Base-by-base conservation (phyloP, 1,140 invertebrate genomes). In the Drosophila yakuba region DNA sequence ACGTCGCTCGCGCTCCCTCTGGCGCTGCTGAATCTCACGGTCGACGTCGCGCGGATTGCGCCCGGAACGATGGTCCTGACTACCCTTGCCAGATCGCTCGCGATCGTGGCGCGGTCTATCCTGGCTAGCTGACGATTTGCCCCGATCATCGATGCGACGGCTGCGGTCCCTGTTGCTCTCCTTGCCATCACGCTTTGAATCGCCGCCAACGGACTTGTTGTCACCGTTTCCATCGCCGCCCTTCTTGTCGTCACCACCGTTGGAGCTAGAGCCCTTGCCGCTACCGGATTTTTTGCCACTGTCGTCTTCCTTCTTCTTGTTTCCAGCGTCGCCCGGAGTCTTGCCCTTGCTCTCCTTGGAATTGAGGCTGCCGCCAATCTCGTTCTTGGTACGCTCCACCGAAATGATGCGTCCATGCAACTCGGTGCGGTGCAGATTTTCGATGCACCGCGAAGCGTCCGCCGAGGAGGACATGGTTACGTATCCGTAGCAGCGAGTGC, bases 401-500 rank as follows among this genome's bases (percentile, higher is more conserved):
- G 96, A 97, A 85, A 99, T 98, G 92, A 98, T 97, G 66, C 97
- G 95, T 5, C 97, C 98, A 93, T 98, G 97, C 23, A 98, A 93
- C 93, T 99, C 94, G 39, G 97, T 98, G 59, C 96, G 95, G 92
- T 98, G 97, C 11, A 98, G 93, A 93, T 97, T 95, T 83, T 97
- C 95, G 80, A 98, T 98, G 92, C 97, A 98, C 77, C 97, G 96
- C 17, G 96, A 95, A 6, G 97, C 97, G 93, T 98, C 98, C 67
- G 97, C 96, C 39, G 95, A 95, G 20, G 96, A 96, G 1, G 95
- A 96, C 97, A 99, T 98, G 0, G 97, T 98, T 3, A 99, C 97
- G 92, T 98, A 98, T 35, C 98, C 98, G 92, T 98, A 99, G 92
- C 97, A 98, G 55, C 97, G 95, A 17, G 97, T 96, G 20, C 97